These are phyloP conservation scores for Stichodactyla mertensii DNA, from an alignment of 64 coral and sea anemone genomes.

Conservation along the genomic window DNA sequence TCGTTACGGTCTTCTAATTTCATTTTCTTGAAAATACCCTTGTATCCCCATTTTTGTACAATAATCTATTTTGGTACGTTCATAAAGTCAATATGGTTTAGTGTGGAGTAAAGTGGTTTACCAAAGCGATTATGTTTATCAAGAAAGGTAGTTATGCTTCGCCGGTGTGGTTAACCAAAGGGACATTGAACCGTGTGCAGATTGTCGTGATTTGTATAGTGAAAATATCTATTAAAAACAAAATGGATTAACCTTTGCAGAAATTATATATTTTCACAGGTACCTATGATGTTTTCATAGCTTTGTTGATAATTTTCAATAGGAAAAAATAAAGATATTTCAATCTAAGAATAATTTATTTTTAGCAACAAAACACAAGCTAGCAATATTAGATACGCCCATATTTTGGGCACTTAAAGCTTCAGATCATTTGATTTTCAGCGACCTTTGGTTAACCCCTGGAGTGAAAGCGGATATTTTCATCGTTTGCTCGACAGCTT, in stretches of 20 bases:
- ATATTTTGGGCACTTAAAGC: not conserved
- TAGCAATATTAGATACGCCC: not conserved
- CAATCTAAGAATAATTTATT: too few relatives aligned
- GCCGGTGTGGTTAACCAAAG: not conserved
- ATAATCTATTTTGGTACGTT: conserved; percentile 1
- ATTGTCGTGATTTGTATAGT: too few relatives aligned
- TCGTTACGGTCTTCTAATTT: not conserved
- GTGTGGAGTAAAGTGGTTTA: not conserved
- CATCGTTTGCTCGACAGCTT: not conserved
- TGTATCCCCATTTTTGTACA: not conserved
- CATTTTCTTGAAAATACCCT: not conserved
- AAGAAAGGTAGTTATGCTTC: not conserved
- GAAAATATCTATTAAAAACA: too few relatives aligned
- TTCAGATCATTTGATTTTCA: not conserved
- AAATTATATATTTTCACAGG: too few relatives aligned
- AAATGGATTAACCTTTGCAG: too few relatives aligned
- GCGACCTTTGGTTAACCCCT: not conserved
- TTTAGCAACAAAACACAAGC: not conserved
- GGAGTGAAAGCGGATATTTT: conserved; percentile 12
- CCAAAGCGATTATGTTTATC: not conserved
- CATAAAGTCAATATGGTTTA: not conserved
- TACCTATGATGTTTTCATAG: too few relatives aligned
- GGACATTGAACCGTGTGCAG: not conserved
- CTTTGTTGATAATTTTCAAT: too few relatives aligned
- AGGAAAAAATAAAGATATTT: not conserved